Evolutionary conservation across 2,797 vertebrate species (phyloP), one percentile per base, ranked within the genome.

Genomic region (Sarcoramphus papa): DNA sequence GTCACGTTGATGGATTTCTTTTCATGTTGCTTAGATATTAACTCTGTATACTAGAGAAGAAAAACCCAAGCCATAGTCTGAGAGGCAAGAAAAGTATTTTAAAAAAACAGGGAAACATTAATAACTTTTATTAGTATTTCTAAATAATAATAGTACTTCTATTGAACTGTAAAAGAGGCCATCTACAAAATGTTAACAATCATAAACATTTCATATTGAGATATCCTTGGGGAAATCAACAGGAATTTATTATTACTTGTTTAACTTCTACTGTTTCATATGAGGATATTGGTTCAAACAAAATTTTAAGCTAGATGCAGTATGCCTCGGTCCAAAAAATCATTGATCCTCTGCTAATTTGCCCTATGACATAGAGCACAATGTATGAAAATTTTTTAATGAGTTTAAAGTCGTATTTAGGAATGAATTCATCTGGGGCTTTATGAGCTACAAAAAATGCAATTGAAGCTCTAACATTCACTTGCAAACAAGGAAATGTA

Each of bases 41-140:
- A 94, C 84, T 96, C 62, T 93, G 77, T 88, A 75, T 88, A 68
- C 73, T 47, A 59, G 86, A 64, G 73, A 90, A 88, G 82, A 90
- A 88, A 96, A 96, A 91, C 41, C 18, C 57, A 57, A 91, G 50
- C 41, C 64, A 25, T 25, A 73, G 79, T 62, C 51, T 89, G 53
- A 68, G 54, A 74, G 35, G 57, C 16, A 54, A 50, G 28, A 70
- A 92, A 93, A 88, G 22, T n/a, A 67, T 53, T 77, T 51, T 37
- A 8, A 73, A 70, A 96, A 95, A 80, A 16, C 43, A 65, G 59
- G 53, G 81, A 96, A 94, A 90, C 74, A 69, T 56, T 94, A 93
- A 90, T 94, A 47, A 73, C 87, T 96, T 96, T 94, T 93, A 95
- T 97, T 96, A 97, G 37, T 81, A 83, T 95, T 96, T 96, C 60